A percentile compares a stretch with the other conserved stretches of the same genome.
Evolutionary conservation across 2,888 invertebrate genomes (phyloP).

Genomic region (Cephus pygmeus): DNA sequence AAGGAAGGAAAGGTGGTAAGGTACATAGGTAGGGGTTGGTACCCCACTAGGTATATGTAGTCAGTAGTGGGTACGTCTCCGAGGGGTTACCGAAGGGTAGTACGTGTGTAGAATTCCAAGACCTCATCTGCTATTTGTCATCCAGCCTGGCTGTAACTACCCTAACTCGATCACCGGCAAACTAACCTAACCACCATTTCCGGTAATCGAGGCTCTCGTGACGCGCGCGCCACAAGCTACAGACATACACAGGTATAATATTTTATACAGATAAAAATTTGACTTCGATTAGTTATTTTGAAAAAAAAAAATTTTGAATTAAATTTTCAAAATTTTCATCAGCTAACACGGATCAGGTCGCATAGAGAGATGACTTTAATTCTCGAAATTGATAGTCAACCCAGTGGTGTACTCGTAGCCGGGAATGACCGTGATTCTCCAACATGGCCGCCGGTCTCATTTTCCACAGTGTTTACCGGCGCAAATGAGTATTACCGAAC

Average conservation of each 20-base stretch:
- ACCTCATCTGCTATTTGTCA: slow-evolving; percentile 57
- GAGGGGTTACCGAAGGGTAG: slow-evolving; percentile 12
- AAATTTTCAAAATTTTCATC: no score
- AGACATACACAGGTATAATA: no score
- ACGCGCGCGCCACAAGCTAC: background rate
- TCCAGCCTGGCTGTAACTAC: slow-evolving; percentile 50
- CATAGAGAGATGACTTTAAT: background rate
- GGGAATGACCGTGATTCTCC: background rate
- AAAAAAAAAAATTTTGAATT: no score
- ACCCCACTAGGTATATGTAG: background rate
- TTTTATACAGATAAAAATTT: no score
- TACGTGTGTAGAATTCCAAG: slow-evolving; percentile 55
- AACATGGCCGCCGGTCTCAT: background rate
- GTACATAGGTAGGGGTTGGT: slow-evolving; percentile 7
- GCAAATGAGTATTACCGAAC: background rate
- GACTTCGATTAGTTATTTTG: no score
- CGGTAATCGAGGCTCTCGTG: slow-evolving; percentile 39
- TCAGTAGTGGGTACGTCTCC: background rate
- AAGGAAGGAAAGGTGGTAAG: slow-evolving; percentile 13
- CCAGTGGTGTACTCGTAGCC: background rate
- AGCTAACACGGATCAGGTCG: background rate
- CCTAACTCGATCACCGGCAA: slow-evolving; percentile 55
- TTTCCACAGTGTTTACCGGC: background rate
- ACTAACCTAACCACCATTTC: slow-evolving; percentile 52
- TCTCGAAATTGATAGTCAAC: background rate